Evolutionary conservation across 2,797 vertebrate genomes (phyloP).

Genomic region (Salarias fasciatus): DNA sequence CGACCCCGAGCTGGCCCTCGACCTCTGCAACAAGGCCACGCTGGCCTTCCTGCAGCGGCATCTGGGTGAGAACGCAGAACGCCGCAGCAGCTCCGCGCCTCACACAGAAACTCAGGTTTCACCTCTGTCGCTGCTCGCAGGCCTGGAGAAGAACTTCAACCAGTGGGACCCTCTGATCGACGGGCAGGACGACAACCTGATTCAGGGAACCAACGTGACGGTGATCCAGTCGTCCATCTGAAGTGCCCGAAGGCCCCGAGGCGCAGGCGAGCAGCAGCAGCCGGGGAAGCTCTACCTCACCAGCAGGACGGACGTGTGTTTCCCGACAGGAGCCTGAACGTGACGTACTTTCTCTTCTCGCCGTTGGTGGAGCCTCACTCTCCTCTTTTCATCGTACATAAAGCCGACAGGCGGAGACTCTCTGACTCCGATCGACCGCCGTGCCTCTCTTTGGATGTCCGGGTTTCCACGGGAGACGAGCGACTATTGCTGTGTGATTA

Average conservation of each 20-base stretch:
- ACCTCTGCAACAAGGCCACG: conserved; percentile 90
- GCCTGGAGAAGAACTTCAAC: conserved; percentile 88
- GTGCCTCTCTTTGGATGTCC: not conserved
- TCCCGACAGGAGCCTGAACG: conserved; percentile 42
- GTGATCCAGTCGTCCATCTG: conserved; percentile 80
- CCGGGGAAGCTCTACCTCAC: conserved; percentile 60
- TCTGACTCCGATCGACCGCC: not conserved
- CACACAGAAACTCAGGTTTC: no score
- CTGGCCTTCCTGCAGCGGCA: conserved; percentile 95
- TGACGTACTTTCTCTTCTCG: conserved; percentile 22
- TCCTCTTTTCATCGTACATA: conserved; percentile 33
- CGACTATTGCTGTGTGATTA: conserved; percentile 59
- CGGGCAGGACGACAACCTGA: conserved; percentile 89
- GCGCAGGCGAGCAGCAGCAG: no score
- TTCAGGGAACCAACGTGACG: conserved; percentile 87
- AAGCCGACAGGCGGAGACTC: conserved; percentile 21
- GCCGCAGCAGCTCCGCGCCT: no score
- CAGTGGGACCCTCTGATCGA: conserved; percentile 91
- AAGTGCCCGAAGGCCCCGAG: conserved; percentile 1
- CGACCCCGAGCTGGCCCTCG: conserved; percentile 89
- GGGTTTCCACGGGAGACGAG: conserved; percentile 18
- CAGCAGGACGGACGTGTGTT: conserved; percentile 33
- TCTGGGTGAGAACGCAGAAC: conserved; percentile 85
- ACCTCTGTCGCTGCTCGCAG: conserved; percentile 76
- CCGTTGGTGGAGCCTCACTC: not conserved